A percentile compares a stretch with the other conserved stretches of the same genome.
phyloP scores from a whole-genome alignment of 2,888 invertebrate genomes.

The Cetonia aurata region DNA sequence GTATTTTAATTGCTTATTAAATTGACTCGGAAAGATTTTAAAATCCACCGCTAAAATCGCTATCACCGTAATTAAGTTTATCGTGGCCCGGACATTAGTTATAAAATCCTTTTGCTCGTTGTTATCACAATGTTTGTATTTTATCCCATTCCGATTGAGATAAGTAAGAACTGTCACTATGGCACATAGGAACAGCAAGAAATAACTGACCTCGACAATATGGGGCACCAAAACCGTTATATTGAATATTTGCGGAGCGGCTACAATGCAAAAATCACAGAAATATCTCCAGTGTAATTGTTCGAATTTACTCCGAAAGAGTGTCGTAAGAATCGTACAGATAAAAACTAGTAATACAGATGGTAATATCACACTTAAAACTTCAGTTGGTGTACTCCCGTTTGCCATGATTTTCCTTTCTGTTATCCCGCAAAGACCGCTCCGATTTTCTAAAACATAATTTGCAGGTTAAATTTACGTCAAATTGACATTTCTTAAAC shows the following conservation, averaged over 20 bases:
- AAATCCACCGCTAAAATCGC: constrained; percentile 97
- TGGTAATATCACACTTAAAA: constrained; percentile 62
- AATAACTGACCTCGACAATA: constrained; percentile 53
- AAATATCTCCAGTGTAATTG: constrained; percentile 58
- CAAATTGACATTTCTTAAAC: too few species aligned
- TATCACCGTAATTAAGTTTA: constrained; percentile 80
- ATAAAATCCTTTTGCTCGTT: constrained; percentile 65
- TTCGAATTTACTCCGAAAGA: constrained; percentile 49
- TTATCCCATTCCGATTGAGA: constrained; percentile 4
- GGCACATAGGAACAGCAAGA: constrained; percentile 35
- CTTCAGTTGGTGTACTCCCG: constrained; percentile 66
- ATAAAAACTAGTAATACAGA: constrained; percentile 60
- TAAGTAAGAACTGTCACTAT: constrained; percentile 29
- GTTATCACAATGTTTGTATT: background rate
- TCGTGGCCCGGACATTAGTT: constrained; percentile 77
- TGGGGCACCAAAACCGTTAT: constrained; percentile 70
- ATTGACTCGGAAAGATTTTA: constrained; percentile 82
- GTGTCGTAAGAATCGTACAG: constrained; percentile 56
- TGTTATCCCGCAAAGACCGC: background rate
- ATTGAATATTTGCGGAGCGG: constrained; percentile 70
- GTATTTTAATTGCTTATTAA: constrained; percentile 88
- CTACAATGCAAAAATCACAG: constrained; percentile 71
- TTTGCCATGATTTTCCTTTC: constrained; percentile 2
- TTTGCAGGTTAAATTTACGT: too few species aligned
- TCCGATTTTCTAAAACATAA: background rate